Percentiles rank a stretch among this genome's conserved stretches.
phyloP scores from a whole-genome alignment of 2,113 vertebrate genomes.

The Colossoma macropomum region DNA sequence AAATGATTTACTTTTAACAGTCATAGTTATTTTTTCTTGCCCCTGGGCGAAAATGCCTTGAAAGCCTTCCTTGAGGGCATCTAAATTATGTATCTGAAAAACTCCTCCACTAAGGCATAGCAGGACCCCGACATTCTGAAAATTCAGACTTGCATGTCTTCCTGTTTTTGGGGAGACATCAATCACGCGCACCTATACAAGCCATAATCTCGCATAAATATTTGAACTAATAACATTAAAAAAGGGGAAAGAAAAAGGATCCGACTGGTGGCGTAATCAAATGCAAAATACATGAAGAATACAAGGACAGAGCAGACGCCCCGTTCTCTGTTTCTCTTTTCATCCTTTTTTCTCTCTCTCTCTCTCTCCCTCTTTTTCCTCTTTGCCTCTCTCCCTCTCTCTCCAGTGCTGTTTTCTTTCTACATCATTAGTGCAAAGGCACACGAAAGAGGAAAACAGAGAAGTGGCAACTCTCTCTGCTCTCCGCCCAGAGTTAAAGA shows the following conservation, averaged over 20 bases:
- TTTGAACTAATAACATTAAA: slow-evolving; percentile 99
- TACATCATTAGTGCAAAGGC: slow-evolving; percentile 95
- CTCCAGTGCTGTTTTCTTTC: slow-evolving; percentile 84
- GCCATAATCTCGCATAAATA: slow-evolving; percentile 98
- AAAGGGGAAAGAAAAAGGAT: slow-evolving; percentile 93
- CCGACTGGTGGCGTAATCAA: slow-evolving; percentile 94
- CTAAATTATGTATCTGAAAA: slow-evolving; percentile 99
- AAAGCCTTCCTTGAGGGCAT: slow-evolving; percentile 99
- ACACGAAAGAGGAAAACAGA: slow-evolving; percentile 93
- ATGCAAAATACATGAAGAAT: slow-evolving; percentile 99
- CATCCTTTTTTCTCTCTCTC: not conserved
- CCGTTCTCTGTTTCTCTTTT: slow-evolving; percentile 48
- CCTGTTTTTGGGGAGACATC: slow-evolving; percentile 99
- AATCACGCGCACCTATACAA: slow-evolving; percentile 96
- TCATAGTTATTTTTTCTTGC: slow-evolving; percentile 99
- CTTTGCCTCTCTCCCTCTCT: slow-evolving; percentile 47
- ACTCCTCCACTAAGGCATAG: slow-evolving; percentile 95
- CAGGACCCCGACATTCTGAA: slow-evolving; percentile 95
- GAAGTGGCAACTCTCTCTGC: slow-evolving; percentile 90
- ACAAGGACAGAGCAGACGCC: slow-evolving; percentile 87
- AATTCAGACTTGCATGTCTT: slow-evolving; percentile 95
- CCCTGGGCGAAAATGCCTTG: slow-evolving; percentile 99
- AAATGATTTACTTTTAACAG: slow-evolving; percentile 99
- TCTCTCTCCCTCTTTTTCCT: slow-evolving; percentile 43
- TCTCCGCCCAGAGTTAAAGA: slow-evolving; percentile 90